Percentiles rank a stretch among this genome's conserved stretches.
These are phyloP conservation scores for Arrhopalites spinosus DNA, from an alignment of 2,888 invertebrate species.

Conservation along the genomic window DNA sequence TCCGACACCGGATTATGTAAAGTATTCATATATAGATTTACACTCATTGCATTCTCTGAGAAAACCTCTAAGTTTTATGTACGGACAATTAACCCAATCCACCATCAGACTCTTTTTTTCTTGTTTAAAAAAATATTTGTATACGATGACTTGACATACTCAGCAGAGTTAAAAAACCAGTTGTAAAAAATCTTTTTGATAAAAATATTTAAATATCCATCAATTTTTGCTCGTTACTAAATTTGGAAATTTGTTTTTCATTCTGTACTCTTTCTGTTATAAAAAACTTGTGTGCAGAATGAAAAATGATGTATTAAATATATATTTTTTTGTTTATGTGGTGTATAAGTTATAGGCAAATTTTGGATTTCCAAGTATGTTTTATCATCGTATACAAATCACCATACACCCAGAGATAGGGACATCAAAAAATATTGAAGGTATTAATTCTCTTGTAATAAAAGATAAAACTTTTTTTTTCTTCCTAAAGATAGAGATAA, in stretches of 20 bases:
- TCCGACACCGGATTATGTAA: conserved; percentile 8
- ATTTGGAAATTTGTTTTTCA: not conserved
- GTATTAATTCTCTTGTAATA: conserved; percentile 20
- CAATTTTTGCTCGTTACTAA: not conserved
- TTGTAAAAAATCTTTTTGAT: not conserved
- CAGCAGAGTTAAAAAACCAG: not conserved
- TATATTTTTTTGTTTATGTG: too few relatives aligned
- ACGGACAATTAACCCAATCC: not conserved
- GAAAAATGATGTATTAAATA: not conserved
- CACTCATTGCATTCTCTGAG: not conserved
- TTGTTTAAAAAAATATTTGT: conserved; percentile 3
- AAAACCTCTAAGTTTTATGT: not conserved
- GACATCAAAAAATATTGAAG: conserved; percentile 36
- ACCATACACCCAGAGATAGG: conserved; percentile 36
- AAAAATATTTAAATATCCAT: not conserved
- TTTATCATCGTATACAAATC: conserved; percentile 26
- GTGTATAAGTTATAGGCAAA: not conserved
- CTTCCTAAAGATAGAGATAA: too few relatives aligned
- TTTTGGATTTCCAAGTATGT: not conserved
- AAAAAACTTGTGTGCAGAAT: too few relatives aligned
- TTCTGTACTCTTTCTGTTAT: not conserved
- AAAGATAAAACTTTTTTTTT: conserved; percentile 24
- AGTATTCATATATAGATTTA: not conserved
- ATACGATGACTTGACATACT: conserved; percentile 1
- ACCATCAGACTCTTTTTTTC: conserved; percentile 4